Evolutionary conservation across 2,113 vertebrate genomes (phyloP).

Genomic region (Eretmochelys imbricata): DNA sequence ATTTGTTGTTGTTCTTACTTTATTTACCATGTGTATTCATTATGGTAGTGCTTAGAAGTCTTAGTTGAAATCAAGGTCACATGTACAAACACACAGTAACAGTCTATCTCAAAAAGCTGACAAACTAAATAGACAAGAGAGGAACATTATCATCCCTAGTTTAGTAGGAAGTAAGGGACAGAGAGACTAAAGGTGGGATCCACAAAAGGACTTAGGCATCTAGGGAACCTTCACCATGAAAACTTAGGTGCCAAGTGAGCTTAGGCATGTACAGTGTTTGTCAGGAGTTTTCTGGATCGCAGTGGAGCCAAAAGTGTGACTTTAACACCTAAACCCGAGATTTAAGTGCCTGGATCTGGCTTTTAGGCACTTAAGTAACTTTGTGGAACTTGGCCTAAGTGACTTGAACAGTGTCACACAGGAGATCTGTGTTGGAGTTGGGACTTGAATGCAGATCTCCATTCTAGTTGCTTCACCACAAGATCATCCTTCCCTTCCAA

Average conservation of each 20-base stretch:
- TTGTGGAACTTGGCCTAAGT: background rate
- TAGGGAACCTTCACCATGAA: background rate
- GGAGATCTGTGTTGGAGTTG: background rate
- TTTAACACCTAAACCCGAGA: background rate
- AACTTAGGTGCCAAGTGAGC: background rate
- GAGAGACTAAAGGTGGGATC: background rate
- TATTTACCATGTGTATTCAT: fast-evolving
- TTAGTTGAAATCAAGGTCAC: background rate
- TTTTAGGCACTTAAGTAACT: background rate
- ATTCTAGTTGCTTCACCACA: background rate
- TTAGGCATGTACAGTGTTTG: background rate
- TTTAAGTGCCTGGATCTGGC: background rate
- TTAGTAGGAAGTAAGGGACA: background rate
- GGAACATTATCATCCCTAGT: background rate
- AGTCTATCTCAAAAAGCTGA: background rate
- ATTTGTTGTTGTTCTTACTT: background rate
- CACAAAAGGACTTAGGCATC: background rate
- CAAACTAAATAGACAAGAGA: fast-evolving
- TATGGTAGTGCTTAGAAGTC: fast-evolving
- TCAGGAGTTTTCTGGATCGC: background rate
- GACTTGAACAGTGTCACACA: fast-evolving
- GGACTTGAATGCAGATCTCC: background rate
- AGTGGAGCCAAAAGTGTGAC: background rate
- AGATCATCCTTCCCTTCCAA: background rate
- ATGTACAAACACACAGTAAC: fast-evolving